Percentiles rank a stretch among this genome's conserved stretches.
Evolutionary conservation across 2,113 vertebrate species (phyloP).

Genomic region (Hymenochirus boettgeri): DNA sequence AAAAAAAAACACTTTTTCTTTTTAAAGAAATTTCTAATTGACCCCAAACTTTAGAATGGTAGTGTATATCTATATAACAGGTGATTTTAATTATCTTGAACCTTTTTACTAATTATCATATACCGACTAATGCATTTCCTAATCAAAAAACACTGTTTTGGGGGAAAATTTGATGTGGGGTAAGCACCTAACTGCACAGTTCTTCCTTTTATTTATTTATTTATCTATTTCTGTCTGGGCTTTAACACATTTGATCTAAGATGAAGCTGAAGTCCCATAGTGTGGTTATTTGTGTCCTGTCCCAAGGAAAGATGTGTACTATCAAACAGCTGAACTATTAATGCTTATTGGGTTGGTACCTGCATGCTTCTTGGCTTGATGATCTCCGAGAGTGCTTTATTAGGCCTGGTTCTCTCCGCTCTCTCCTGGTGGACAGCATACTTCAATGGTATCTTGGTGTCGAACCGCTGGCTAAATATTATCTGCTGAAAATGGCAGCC

Average conservation of each 20-base stretch:
- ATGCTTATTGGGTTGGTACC: background rate
- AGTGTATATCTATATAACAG: too few species aligned
- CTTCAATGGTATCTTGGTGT: background rate
- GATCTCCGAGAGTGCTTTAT: constrained; percentile 32
- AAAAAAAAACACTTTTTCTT: too few species aligned
- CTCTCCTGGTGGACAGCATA: constrained; percentile 3
- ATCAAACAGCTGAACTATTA: background rate
- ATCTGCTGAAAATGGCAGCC: background rate
- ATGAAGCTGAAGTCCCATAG: background rate
- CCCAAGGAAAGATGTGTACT: background rate
- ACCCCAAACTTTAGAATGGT: too few species aligned
- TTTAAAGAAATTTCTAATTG: too few species aligned
- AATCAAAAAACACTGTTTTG: background rate
- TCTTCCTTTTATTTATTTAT: background rate
- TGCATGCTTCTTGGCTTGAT: constrained; percentile 36
- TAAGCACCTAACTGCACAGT: background rate
- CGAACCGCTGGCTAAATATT: constrained; percentile 20
- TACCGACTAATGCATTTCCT: too few species aligned
- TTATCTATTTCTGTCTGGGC: background rate
- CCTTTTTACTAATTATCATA: too few species aligned
- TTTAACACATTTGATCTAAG: background rate
- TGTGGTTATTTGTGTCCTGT: background rate
- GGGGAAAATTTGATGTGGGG: background rate
- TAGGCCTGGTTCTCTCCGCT: constrained; percentile 3
- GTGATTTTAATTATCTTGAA: too few species aligned